phyloP scores from a whole-genome alignment of 2,113 vertebrate species.

The Pteronura brasiliensis region DNA sequence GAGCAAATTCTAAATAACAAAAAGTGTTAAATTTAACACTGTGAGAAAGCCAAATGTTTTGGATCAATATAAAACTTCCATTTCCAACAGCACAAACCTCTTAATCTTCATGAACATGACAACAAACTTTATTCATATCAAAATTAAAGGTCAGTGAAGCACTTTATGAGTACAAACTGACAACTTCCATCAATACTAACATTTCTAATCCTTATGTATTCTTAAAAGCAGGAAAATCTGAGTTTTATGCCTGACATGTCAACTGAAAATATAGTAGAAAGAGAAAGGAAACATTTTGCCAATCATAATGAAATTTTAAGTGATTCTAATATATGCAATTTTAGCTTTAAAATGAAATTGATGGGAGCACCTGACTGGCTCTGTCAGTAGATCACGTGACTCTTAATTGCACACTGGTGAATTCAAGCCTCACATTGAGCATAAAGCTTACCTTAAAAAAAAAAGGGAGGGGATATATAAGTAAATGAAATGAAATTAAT shows the following conservation, averaged over 20 bases:
- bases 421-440: neutral
- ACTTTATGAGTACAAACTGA: conserved; percentile 70
- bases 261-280: conserved; percentile 54
- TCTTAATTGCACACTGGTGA: neutral
- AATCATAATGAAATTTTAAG: neutral
- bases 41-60: neutral
- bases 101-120: conserved; percentile 76
- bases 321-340: neutral
- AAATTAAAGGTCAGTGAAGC: conserved; percentile 78
- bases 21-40: neutral
- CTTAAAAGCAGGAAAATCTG: conserved; percentile 67
- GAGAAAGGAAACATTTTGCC: conserved; percentile 51
- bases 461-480: neutral
- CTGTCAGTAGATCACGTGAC: neutral
- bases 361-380: neutral
- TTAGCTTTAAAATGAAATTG: neutral
- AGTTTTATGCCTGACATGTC: conserved; percentile 38
- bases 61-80: conserved; percentile 68
- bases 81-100: conserved; percentile 57
- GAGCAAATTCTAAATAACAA: neutral
- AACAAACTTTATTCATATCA: conserved; percentile 74
- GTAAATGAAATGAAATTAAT: neutral
- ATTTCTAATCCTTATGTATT: conserved; percentile 61
- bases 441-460: neutral
- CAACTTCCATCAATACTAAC: conserved; percentile 66